Evolutionary conservation across 2,888 invertebrate species (phyloP), one percentile per base, ranked within the genome.

Genomic region (Tenthredo mesomela): DNA sequence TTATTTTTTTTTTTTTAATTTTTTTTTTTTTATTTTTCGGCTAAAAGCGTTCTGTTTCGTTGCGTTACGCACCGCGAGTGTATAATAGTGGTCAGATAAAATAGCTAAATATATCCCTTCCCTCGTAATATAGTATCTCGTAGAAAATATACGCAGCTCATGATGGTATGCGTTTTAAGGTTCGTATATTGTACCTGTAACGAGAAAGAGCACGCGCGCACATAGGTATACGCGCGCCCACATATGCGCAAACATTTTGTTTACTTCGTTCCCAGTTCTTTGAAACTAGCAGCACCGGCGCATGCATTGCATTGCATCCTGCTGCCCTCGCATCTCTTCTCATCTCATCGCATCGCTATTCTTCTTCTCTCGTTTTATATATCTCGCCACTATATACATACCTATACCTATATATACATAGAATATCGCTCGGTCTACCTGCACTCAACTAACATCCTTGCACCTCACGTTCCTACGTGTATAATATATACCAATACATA

Each of bases 251-350:
- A 92, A 92, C 92, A 92, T 93, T 93, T 93, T 93, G 92, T 93
- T 93, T 92, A 92, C 92, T 89, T 91, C 92, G 90, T 89, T 90
- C 89, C 88, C 89, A 90, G 91, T 92, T 92, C 92, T 92, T 91
- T 92, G 92, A 92, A 93, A 82, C 67, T 67, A 33, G 65, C 88
- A 88, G 90, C 92, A 91, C 83, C 84, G n/a, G n/a, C n/a, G n/a
- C 75, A n/a, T 54, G 54, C 54, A 50, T n/a, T n/a, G 50, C 47
- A 47, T 29, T 15, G 15, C 47, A 43, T 54, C 58, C 15, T 82
- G 61, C 82, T 58, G 37, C 65, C 67, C 21, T 78, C 85, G 84
- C 75, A 77, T 85, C 84, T 33, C 82, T 0, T 58, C 43, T 54
- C 37, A 6, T 50, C 54, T 80, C 78, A 5, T 83, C 85, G 73